A percentile compares a stretch with the other conserved stretches of the same genome.
These are phyloP conservation scores for Cyaniris semiargus DNA, from an alignment of 2,888 invertebrate species.

Conservation along the genomic window DNA sequence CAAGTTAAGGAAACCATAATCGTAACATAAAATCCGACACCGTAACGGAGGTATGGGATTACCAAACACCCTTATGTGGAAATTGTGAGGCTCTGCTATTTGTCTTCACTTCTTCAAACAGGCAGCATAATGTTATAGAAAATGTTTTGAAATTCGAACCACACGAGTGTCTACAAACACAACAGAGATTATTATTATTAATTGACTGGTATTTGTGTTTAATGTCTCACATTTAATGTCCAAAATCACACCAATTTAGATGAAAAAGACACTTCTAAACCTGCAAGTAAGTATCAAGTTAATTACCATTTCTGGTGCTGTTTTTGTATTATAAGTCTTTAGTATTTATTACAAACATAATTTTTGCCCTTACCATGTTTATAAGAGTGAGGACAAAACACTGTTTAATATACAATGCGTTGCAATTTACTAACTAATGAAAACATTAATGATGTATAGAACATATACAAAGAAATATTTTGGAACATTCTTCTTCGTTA, in stretches of 20 bases:
- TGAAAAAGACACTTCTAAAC: not conserved
- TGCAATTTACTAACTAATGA: too few relatives aligned
- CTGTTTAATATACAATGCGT: too few relatives aligned
- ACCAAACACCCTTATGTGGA: constrained; percentile 20
- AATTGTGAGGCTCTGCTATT: constrained; percentile 13
- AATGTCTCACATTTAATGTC: not conserved
- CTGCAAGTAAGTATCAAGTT: not conserved
- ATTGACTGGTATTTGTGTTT: not conserved
- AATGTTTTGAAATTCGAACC: constrained; percentile 26
- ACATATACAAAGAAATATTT: too few relatives aligned
- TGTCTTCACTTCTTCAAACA: constrained; percentile 22
- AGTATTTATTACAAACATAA: not conserved
- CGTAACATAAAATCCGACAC: constrained; percentile 13
- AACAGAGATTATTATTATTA: not conserved
- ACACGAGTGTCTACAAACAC: not conserved
- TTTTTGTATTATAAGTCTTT: not conserved
- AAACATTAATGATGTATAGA: too few relatives aligned
- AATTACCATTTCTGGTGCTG: not conserved
- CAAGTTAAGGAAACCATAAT: constrained; percentile 10
- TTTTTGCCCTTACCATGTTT: not conserved
- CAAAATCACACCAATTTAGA: not conserved
- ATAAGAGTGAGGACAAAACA: not conserved
- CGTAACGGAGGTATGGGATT: constrained; percentile 9
- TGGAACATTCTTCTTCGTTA: too few relatives aligned
- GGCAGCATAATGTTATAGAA: constrained; percentile 3